Percentiles rank a stretch among this genome's conserved stretches.
Evolutionary conservation across 2,113 vertebrate species (phyloP).

Genomic region (Pyrgilauda ruficollis): DNA sequence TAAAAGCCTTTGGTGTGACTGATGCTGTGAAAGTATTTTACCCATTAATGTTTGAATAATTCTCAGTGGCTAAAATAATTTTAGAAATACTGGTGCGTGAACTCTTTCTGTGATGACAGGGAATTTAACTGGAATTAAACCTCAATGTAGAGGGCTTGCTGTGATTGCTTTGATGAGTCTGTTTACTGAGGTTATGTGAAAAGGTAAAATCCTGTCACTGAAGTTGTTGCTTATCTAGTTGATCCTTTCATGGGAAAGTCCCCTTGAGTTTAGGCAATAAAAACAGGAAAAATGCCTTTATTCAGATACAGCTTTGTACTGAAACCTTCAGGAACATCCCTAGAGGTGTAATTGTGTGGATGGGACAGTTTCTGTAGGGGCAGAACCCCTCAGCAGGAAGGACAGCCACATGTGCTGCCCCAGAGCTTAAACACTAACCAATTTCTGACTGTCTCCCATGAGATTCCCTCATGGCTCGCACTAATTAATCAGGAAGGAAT

Average conservation of each 20-base stretch:
- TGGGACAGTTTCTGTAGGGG: accelerated
- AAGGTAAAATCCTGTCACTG: not conserved
- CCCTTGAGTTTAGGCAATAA: not conserved
- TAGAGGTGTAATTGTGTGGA: not conserved
- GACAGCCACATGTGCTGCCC: not conserved
- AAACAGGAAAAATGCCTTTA: accelerated
- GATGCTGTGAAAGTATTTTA: not conserved
- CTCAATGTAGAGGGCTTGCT: accelerated
- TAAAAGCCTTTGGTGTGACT: accelerated
- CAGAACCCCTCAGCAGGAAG: not conserved
- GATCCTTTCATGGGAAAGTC: not conserved
- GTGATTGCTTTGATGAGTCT: not conserved
- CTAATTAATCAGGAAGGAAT: constrained; percentile 11
- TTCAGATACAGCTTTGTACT: accelerated
- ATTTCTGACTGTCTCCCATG: accelerated
- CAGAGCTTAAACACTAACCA: not conserved
- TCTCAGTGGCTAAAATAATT: not conserved
- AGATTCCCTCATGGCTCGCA: not conserved
- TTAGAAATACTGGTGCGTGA: not conserved
- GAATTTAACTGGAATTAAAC: not conserved
- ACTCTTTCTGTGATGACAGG: not conserved
- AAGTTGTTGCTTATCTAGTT: not conserved
- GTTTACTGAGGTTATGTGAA: not conserved
- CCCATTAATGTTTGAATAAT: not conserved
- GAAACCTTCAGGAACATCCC: not conserved